Evolutionary conservation across 2,113 vertebrate genomes (phyloP).

Genomic region (Oncorhynchus mykiss): DNA sequence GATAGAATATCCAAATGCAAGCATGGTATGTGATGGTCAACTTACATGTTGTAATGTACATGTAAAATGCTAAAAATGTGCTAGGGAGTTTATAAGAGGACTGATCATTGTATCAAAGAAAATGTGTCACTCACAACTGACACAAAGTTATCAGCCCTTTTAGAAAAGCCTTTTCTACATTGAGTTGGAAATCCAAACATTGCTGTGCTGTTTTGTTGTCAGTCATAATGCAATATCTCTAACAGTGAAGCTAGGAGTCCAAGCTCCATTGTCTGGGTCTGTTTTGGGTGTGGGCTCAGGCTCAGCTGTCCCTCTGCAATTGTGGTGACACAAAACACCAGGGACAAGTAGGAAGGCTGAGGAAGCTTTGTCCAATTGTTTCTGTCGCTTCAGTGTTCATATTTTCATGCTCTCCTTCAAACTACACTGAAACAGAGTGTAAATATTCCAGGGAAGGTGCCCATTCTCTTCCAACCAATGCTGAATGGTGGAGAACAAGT

Average conservation of each 20-base stretch:
- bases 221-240: background rate
- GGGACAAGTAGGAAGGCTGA: conserved; percentile 16
- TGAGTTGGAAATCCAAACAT: background rate
- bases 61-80: too few species aligned
- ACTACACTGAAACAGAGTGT: background rate
- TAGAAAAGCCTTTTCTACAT: background rate
- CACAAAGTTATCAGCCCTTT: background rate
- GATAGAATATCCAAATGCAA: too few species aligned
- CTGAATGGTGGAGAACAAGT: background rate
- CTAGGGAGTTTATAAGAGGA: too few species aligned
- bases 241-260: conserved; percentile 17
- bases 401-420: conserved; percentile 9
- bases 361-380: conserved; percentile 32
- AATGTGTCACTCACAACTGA: background rate
- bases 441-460: background rate
- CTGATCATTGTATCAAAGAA: too few species aligned
- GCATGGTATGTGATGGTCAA: too few species aligned
- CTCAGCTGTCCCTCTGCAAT: conserved; percentile 35
- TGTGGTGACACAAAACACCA: conserved; percentile 18
- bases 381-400: conserved; percentile 23
- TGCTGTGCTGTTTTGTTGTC: background rate
- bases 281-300: conserved; percentile 29
- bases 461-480: background rate
- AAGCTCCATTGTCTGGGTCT: conserved; percentile 23
- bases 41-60: too few species aligned